Base-by-base conservation (phyloP, 2,888 invertebrate genomes). In the Epirrhoe tristata region DNA sequence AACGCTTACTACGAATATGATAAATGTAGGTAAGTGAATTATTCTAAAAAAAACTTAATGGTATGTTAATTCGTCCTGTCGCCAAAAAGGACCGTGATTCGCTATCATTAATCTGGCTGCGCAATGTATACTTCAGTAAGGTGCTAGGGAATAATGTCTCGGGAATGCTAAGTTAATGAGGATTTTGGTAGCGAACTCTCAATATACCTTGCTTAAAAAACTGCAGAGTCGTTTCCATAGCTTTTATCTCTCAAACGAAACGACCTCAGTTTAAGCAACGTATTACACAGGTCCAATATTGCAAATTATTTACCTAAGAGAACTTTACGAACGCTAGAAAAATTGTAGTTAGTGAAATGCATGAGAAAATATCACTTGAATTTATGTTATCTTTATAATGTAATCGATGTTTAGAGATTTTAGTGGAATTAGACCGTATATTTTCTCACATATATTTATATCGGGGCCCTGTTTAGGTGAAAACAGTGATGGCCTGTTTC, bases 321-420 rank as follows among this genome's bases (percentile, higher is more conserved):
- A 82, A 80, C 74, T 81, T 79, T 82, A 82, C 78, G 81, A 86
- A 84, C 86, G 90, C 90, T 90, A 90, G 90, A 77, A 58, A 61
- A 64, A 82, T 75, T 81, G 78, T 91, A 89, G 89, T 73, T 90
- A 88, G 87, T 81, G 69, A 84, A 87, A 82, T 85, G 86, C 87
- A 85, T 88, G 84, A 78, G 78, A 69, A 74, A 46, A 66, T 75
- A 80, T 69, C 71, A 71, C 66, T 71, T 87, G 76, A 76, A 63
- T 70, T 74, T 80, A 81, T 81, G 71, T 85, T 86, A 86, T 82
- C 79, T 84, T 85, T 82, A 73, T 82, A 72, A 77, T 79, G 82
- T 86, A 89, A 88, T 87, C 84, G 85, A 84, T 87, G 83, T 88
- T 84, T 88, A 86, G 84, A 83, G 79, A 78, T 81, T 79, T 81